Base-by-base conservation (phyloP, 2,797 vertebrate genomes). In the Lepidocolaptes lacrymiger region DNA sequence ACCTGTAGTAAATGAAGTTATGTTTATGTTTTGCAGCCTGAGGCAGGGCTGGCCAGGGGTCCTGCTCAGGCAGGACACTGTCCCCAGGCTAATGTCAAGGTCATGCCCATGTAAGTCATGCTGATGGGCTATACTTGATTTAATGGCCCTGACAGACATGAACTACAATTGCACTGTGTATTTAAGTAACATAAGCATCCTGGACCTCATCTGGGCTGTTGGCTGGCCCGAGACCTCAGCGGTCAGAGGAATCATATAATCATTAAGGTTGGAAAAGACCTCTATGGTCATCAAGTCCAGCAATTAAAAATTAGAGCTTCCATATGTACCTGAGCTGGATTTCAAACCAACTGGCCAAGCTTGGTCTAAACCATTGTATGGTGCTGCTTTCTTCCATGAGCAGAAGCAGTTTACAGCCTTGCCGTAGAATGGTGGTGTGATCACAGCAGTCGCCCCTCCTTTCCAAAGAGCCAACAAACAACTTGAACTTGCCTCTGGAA, bases 361-460 rank as follows among this genome's bases (percentile, higher is more conserved):
- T 74, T 78, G 19, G 2, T 74, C 44, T 56, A 49, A 61, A n/a
- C 41, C 14, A 2, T 30, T 56, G 32, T 1, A 1, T 52, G 32
- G 20, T 67, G 61, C 9, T 71, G 41, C 20, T 41, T 76, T 56
- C 12, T 55, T 39, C 30, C 21, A 22, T 17, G 39, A 63, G 58
- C 26, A 48, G 14, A 41, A 51, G 22, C 1, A 2, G 4, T 59
- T 71, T 74, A 18, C 32, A 66, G 44, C 32, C 21, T 4, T 8
- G 22, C n/a, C 83, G 26, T 34, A 12, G 5, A 4, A 12, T 21
- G 67, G 0, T 4, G 2, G 21, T 37, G 9, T 8, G 28, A 9
- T 0, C 14, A 32, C 20, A 43, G 11, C 1, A 0, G 7, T n/a
- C 9, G 30, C 39, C 55, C 5, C 27, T 66, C 7, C 16, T 51